phyloP scores from a whole-genome alignment of 2,797 vertebrate species.

The Rhinichthys osculus region DNA sequence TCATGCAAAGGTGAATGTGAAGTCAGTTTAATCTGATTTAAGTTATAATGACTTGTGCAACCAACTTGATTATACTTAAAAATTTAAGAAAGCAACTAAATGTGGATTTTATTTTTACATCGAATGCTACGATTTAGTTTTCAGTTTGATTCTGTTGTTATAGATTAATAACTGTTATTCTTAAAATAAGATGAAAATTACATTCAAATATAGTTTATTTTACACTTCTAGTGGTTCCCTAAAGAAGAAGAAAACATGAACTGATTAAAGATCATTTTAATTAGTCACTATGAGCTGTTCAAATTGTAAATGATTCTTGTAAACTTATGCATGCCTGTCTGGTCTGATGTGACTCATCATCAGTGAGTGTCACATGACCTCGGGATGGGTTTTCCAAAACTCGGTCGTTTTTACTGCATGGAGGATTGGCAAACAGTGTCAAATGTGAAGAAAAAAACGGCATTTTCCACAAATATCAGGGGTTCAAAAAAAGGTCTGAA shows the following conservation, averaged over 20 bases:
- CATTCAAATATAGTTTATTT: background rate
- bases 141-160: background rate
- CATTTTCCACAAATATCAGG: background rate
- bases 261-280: background rate
- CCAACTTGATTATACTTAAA: no score
- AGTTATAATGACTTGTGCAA: background rate
- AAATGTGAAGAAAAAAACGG: background rate
- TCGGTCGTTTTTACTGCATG: background rate
- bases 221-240: background rate
- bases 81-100: no score
- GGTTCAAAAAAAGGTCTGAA: background rate
- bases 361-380: background rate
- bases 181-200: background rate
- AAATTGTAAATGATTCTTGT: background rate
- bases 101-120: no score
- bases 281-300: background rate
- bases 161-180: background rate
- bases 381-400: background rate
- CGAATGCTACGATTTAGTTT: background rate
- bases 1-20: background rate
- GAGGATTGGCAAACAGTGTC: background rate
- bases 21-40: background rate
- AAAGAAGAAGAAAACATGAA: background rate
- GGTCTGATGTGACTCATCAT: background rate
- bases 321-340: background rate